These are phyloP conservation scores for Cydia strobilella DNA, from an alignment of 1,140 invertebrate genomes.

Conservation along the genomic window DNA sequence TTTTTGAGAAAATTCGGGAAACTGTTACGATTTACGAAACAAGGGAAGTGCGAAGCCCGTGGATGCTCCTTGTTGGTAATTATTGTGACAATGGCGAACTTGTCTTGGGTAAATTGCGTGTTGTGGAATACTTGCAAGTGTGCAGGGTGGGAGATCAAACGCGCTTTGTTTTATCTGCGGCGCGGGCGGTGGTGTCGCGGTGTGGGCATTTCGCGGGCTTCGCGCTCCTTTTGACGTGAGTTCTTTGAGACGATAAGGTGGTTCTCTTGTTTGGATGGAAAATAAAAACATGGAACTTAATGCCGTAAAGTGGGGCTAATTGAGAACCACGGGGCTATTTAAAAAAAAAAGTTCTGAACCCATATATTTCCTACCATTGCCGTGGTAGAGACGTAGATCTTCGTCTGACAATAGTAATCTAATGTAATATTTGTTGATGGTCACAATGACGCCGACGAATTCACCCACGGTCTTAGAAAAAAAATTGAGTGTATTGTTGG, in stretches of 20 bases:
- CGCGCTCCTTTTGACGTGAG: constrained; percentile 49
- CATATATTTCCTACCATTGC: no score
- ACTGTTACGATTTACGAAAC: constrained; percentile 18
- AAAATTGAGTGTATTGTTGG: no score
- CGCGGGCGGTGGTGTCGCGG: constrained; percentile 44
- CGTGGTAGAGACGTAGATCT: no score
- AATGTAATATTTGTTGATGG: no score
- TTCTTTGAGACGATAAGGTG: constrained; percentile 44
- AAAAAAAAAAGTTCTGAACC: no score
- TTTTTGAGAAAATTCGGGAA: constrained; percentile 38
- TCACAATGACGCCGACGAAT: no score
- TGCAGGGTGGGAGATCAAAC: constrained; percentile 68
- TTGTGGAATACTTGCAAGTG: constrained; percentile 55
- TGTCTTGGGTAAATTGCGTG: constrained; percentile 61
- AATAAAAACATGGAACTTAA: background rate
- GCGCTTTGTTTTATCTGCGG: constrained; percentile 70
- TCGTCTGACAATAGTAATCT: no score
- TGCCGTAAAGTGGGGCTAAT: no score
- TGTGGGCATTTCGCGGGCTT: constrained; percentile 37
- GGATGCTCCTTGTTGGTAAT: constrained; percentile 50
- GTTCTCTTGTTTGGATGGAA: constrained; percentile 36
- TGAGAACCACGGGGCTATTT: no score
- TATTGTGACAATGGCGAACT: constrained; percentile 58
- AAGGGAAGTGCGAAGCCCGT: constrained; percentile 20
- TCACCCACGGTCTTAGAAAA: no score